phyloP scores from a whole-genome alignment of 2,888 invertebrate species.

The Atrina japonica region DNA sequence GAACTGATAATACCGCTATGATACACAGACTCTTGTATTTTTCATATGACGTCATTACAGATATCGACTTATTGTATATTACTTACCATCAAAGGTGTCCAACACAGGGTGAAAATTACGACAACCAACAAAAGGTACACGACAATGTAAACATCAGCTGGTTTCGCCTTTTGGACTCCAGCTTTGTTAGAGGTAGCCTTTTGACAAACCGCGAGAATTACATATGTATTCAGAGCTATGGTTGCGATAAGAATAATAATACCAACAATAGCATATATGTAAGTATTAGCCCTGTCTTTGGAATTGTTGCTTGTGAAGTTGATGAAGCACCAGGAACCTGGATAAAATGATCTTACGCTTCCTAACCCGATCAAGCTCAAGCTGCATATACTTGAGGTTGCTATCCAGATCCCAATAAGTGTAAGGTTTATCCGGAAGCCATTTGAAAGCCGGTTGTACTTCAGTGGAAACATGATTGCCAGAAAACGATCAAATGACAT shows the following conservation, averaged over 20 bases:
- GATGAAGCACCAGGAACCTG: conserved; percentile 42
- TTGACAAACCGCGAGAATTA: background rate
- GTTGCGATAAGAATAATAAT: conserved; percentile 25
- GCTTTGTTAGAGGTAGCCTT: too few relatives aligned
- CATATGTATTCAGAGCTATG: conserved; percentile 6
- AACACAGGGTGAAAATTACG: background rate
- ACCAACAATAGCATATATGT: conserved; percentile 28
- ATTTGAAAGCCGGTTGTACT: conserved; percentile 17
- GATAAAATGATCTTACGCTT: conserved; percentile 27
- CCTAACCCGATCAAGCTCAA: conserved; percentile 35
- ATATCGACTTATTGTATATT: too few relatives aligned
- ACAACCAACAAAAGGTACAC: conserved; percentile 9
- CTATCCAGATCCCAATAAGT: conserved; percentile 20
- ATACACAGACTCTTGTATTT: too few relatives aligned
- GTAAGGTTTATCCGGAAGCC: conserved; percentile 3
- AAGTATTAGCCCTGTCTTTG: conserved; percentile 1
- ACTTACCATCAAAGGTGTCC: conserved; percentile 17
- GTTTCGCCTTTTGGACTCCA: background rate
- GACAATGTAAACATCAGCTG: conserved; percentile 4
- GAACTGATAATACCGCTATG: too few relatives aligned
- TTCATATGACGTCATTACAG: too few relatives aligned
- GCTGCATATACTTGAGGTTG: conserved; percentile 15
- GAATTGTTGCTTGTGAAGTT: conserved; percentile 18
- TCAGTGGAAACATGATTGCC: conserved; percentile 30
- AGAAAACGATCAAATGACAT: conserved; percentile 41